These are phyloP conservation scores for Griposia aprilina DNA, from an alignment of 2,888 invertebrate species.

Conservation along the genomic window DNA sequence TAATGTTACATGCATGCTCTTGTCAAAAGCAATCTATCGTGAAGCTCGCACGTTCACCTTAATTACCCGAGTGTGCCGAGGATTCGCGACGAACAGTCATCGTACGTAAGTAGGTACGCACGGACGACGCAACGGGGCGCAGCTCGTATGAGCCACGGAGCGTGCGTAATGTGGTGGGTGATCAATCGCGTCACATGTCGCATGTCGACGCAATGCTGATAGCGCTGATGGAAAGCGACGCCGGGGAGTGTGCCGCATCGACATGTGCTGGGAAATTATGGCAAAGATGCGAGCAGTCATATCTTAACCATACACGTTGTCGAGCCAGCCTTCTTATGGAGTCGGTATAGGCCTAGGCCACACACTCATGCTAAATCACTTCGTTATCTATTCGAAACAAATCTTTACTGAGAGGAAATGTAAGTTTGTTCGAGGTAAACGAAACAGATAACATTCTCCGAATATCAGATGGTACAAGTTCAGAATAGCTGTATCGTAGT, in stretches of 20 bases:
- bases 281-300: background rate
- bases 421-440: slow-evolving; percentile 9
- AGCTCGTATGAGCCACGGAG: background rate
- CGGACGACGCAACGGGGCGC: background rate
- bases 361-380: background rate
- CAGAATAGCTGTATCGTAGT: background rate
- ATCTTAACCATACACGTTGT: too few species aligned
- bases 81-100: background rate
- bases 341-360: background rate
- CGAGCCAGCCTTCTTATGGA: background rate
- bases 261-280: background rate
- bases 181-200: slow-evolving; percentile 14
- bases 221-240: slow-evolving; percentile 16
- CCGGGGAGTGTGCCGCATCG: slow-evolving; percentile 17
- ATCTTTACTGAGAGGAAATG: slow-evolving; percentile 8
- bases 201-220: slow-evolving; percentile 1
- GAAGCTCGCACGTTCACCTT: slow-evolving; percentile 8
- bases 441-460: background rate
- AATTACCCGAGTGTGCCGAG: background rate
- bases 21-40: slow-evolving; percentile 21
- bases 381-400: slow-evolving; percentile 1
- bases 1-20: background rate
- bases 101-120: background rate
- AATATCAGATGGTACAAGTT: background rate
- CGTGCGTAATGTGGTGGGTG: slow-evolving; percentile 12